These are phyloP conservation scores for Asteroscopus sphinx DNA, from an alignment of 2,888 invertebrate species.

Conservation along the genomic window DNA sequence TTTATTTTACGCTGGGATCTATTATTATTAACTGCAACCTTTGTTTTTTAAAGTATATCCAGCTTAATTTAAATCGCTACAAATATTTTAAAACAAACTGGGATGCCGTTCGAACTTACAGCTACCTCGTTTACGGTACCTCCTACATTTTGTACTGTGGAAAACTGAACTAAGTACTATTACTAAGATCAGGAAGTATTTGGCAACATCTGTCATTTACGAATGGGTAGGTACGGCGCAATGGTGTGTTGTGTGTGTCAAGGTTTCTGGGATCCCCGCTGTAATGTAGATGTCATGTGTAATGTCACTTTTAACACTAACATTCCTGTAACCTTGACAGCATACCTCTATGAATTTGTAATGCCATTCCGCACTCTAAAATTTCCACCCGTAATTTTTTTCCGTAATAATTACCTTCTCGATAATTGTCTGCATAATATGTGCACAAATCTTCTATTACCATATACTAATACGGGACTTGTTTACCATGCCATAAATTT, in stretches of 20 bases:
- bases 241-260: slow-evolving; percentile 27
- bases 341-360: slow-evolving; percentile 23
- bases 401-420: slow-evolving; percentile 27
- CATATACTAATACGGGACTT: slow-evolving; percentile 42
- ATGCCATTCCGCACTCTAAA: slow-evolving; percentile 16
- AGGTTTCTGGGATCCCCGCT: slow-evolving; percentile 36
- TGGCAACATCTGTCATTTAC: slow-evolving; percentile 5
- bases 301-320: slow-evolving; percentile 5
- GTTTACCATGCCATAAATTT: slow-evolving; percentile 34
- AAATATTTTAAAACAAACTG: not conserved
- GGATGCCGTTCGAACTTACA: not conserved
- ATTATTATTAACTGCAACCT: not conserved
- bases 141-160: slow-evolving; percentile 6
- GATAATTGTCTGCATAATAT: slow-evolving; percentile 33
- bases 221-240: slow-evolving; percentile 2
- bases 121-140: not conserved
- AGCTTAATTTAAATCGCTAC: too few relatives aligned
- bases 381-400: slow-evolving; percentile 19
- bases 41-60: too few relatives aligned
- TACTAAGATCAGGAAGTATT: not conserved
- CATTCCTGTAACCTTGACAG: slow-evolving; percentile 15
- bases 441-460: slow-evolving; percentile 44
- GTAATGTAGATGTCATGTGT: not conserved
- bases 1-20: not conserved
- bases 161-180: not conserved